These are phyloP conservation scores for Alcedo atthis DNA, from an alignment of 2,797 vertebrate genomes.

Conservation along the genomic window DNA sequence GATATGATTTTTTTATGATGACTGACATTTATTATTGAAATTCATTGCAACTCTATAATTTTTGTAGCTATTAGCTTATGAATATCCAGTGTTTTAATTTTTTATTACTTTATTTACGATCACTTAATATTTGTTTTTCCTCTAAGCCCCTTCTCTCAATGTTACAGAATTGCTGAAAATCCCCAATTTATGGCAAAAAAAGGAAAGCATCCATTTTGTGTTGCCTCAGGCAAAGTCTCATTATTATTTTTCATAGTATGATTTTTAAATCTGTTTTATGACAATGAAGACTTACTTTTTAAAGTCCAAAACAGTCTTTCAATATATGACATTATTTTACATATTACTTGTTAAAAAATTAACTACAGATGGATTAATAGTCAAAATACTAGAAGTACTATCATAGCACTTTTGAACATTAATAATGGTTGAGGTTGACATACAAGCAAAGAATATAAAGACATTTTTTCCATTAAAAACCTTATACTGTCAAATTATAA, in stretches of 20 bases:
- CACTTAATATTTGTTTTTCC: slow-evolving; percentile 6
- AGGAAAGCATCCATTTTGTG: background rate
- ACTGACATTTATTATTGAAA: slow-evolving; percentile 13
- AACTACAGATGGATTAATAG: background rate
- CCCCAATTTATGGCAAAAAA: background rate
- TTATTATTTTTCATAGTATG: background rate
- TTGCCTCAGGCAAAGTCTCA: background rate
- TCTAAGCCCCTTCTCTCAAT: background rate
- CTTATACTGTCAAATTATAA: background rate
- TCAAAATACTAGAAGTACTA: background rate
- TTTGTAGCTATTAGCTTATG: slow-evolving; percentile 24
- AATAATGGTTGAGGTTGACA: background rate
- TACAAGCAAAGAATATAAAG: background rate
- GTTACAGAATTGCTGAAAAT: background rate
- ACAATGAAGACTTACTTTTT: background rate
- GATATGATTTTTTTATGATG: slow-evolving; percentile 24
- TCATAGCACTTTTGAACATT: background rate
- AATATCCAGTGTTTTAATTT: background rate
- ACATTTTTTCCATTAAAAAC: background rate
- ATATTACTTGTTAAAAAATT: background rate
- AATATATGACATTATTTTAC: background rate
- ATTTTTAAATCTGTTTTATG: background rate
- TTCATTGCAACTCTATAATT: background rate
- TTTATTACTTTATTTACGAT: background rate
- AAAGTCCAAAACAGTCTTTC: background rate